Percentiles rank a stretch among this genome's conserved stretches.
phyloP scores from a whole-genome alignment of 2,888 invertebrate genomes.

The Mesochorus sp. region DNA sequence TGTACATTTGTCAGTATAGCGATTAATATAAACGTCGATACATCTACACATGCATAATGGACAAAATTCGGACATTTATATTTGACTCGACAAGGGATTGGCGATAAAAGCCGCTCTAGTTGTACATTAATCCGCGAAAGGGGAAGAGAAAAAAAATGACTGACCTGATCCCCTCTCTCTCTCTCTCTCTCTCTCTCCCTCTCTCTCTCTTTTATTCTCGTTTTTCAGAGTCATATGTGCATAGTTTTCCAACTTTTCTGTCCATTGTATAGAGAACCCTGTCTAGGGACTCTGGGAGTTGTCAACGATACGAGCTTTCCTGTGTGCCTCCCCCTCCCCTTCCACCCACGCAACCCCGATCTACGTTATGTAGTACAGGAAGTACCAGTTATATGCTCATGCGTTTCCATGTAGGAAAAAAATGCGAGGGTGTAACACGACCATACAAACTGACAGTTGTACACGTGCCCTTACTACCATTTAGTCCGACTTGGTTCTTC shows the following conservation, averaged over 20 bases:
- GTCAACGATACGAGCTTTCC: conserved; percentile 28
- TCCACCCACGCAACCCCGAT: not conserved
- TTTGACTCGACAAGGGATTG: conserved; percentile 59
- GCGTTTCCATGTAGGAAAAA: not conserved
- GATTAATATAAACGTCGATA: not conserved
- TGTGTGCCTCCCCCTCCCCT: not conserved
- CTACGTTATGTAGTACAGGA: not conserved
- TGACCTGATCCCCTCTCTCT: not conserved
- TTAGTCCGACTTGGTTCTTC: conserved; percentile 12
- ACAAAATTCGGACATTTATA: conserved; percentile 61
- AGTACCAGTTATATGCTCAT: not conserved
- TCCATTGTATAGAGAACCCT: not conserved
- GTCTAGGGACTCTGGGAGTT: not conserved
- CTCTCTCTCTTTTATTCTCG: not conserved
- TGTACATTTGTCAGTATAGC: not conserved
- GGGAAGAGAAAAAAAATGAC: not conserved
- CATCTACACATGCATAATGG: not conserved
- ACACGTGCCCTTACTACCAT: conserved; percentile 3
- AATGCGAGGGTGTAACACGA: not conserved
- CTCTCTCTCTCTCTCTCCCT: not conserved
- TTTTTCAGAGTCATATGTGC: not conserved
- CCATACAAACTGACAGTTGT: conserved; percentile 17
- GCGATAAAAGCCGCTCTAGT: conserved; percentile 65
- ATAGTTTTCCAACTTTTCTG: not conserved
- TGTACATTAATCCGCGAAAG: not conserved